Percentiles rank a stretch among this genome's conserved stretches.
Conservation (phyloP, 2,113 vertebrate species). For the Ranitomeya variabilis region DNA sequence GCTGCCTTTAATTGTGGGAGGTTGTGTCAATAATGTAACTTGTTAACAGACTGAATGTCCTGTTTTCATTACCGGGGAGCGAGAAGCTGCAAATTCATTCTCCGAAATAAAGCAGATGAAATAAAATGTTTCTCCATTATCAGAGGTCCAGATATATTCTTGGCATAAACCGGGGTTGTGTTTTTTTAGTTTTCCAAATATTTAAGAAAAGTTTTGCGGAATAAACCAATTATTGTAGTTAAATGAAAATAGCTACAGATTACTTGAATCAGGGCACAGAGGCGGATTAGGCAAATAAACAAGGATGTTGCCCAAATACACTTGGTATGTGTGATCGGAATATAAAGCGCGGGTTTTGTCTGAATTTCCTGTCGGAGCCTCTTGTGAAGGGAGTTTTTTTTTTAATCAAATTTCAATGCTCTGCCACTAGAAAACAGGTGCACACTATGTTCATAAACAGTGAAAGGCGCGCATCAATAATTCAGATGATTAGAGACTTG, state of each 20-base stretch:
- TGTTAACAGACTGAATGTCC: conserved; percentile 42
- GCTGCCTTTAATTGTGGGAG: conserved; percentile 18
- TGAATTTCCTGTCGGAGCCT: conserved; percentile 46
- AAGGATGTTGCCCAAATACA: conserved; percentile 50
- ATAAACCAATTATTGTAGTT: conserved; percentile 49
- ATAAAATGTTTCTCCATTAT: conserved; percentile 12
- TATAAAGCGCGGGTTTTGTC: conserved; percentile 53
- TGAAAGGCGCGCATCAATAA: conserved; percentile 8
- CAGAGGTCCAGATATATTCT: not conserved
- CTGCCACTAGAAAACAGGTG: conserved; percentile 47
- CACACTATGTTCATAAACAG: conserved; percentile 29
- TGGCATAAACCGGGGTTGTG: not conserved
- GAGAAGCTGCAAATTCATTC: not conserved
- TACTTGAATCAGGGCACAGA: conserved; percentile 52
- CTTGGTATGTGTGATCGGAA: conserved; percentile 45
- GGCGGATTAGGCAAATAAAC: conserved; percentile 50
- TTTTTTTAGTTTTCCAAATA: conserved; percentile 16
- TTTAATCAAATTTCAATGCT: conserved; percentile 29
- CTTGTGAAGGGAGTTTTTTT: conserved; percentile 41
- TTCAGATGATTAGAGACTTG: conserved; percentile 18
- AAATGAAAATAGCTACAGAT: conserved; percentile 52
- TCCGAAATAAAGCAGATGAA: not conserved
- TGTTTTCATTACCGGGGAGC: conserved; percentile 14
- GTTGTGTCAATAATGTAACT: conserved; percentile 37
- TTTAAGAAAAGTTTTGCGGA: conserved; percentile 6